Conservation (phyloP, 2,888 invertebrate genomes). For the Andrena camellia region DNA sequence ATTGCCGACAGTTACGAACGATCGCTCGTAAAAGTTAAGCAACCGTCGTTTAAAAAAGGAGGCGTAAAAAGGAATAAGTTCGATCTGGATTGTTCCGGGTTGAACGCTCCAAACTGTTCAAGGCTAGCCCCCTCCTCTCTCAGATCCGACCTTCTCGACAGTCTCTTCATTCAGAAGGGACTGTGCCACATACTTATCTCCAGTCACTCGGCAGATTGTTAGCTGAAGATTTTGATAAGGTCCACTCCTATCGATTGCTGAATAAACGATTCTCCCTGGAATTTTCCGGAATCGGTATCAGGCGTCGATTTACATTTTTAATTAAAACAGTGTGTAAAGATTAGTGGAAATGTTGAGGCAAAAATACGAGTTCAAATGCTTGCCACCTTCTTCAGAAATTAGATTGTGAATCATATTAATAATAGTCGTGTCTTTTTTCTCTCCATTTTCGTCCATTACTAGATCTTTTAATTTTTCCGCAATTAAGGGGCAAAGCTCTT, state of each 20-base stretch:
- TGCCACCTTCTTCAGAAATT: no score
- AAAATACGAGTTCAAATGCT: no score
- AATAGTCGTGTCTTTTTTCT: no score
- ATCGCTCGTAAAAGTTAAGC: slow-evolving; percentile 7
- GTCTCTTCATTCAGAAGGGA: background rate
- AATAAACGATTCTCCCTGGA: slow-evolving; percentile 5
- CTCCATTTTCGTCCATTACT: no score
- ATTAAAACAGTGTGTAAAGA: no score
- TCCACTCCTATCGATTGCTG: background rate
- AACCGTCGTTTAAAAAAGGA: slow-evolving; percentile 26
- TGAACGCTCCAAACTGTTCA: slow-evolving; percentile 47
- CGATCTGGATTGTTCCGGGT: slow-evolving; percentile 50
- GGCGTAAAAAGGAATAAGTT: slow-evolving; percentile 15
- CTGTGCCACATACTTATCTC: background rate
- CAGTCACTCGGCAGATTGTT: background rate
- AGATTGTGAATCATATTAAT: no score
- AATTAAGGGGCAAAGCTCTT: no score
- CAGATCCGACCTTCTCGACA: slow-evolving; percentile 11
- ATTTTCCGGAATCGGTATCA: slow-evolving; percentile 7
- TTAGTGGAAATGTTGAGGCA: no score
- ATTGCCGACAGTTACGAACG: background rate
- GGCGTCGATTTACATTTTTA: background rate
- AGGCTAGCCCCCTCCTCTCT: slow-evolving; percentile 15
- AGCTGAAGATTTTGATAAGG: slow-evolving; percentile 19
- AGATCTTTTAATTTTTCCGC: no score